Evolutionary conservation across 2,888 invertebrate genomes (phyloP).

Genomic region (Achlya flavicornis): DNA sequence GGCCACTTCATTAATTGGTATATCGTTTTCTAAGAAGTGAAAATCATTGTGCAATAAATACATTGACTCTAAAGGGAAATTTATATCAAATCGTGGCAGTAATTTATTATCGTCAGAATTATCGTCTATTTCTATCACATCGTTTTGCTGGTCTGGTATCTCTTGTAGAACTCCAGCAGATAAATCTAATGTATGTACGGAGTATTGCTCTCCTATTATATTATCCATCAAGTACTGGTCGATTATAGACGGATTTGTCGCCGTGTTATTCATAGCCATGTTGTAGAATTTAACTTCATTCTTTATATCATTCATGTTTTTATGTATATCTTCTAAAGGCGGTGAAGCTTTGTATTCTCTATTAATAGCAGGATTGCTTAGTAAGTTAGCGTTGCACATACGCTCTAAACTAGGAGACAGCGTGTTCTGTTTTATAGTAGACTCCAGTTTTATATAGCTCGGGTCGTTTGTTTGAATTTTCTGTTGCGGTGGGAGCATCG

Average conservation of each 20-base stretch:
- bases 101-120: constrained; percentile 77
- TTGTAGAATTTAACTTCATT: constrained; percentile 77
- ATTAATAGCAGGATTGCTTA: constrained; percentile 60
- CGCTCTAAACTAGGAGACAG: constrained; percentile 75
- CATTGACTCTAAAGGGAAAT: constrained; percentile 70
- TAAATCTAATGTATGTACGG: constrained; percentile 62
- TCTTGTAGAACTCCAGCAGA: constrained; percentile 65
- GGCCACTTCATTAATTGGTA: constrained; percentile 50
- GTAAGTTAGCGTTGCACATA: constrained; percentile 73
- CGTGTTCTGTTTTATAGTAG: constrained; percentile 76
- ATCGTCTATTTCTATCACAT: constrained; percentile 78
- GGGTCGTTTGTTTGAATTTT: constrained; percentile 72
- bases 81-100: constrained; percentile 72
- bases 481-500: constrained; percentile 66
- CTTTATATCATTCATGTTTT: constrained; percentile 75
- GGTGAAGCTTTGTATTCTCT: constrained; percentile 77
- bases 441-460: constrained; percentile 77
- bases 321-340: constrained; percentile 74
- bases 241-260: constrained; percentile 63
- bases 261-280: constrained; percentile 57
- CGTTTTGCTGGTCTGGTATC: constrained; percentile 65
- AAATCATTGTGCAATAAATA: constrained; percentile 78
- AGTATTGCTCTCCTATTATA: constrained; percentile 72
- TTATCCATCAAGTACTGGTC: constrained; percentile 76
- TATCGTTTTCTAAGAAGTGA: constrained; percentile 73